Conservation (phyloP, 2,113 vertebrate species). For the Ornithorhynchus anatinus region DNA sequence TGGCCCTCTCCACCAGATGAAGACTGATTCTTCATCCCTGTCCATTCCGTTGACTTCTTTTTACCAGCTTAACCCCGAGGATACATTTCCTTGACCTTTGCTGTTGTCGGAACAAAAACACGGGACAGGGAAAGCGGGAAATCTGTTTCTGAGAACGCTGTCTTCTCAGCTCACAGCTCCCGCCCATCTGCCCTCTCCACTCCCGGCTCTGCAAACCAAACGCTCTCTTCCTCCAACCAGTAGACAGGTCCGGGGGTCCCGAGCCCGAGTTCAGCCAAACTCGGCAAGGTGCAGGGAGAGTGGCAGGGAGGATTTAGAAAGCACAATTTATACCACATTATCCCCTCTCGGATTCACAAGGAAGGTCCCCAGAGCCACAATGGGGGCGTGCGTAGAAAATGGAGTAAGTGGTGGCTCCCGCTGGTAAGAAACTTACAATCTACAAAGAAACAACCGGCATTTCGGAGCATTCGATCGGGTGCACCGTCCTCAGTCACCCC, state of each 20-base stretch:
- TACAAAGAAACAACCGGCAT: too few species aligned
- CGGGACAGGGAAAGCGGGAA: background rate
- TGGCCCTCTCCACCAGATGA: conserved; percentile 24
- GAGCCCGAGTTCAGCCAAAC: background rate
- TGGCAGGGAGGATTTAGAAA: background rate
- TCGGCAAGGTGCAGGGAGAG: background rate
- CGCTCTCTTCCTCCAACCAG: background rate
- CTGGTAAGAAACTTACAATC: too few species aligned
- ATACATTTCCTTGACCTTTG: background rate
- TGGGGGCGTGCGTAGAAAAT: too few species aligned
- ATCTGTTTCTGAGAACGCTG: background rate
- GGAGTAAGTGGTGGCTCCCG: too few species aligned
- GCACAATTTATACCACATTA: too few species aligned
- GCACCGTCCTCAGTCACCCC: too few species aligned
- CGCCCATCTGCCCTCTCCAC: too few species aligned
- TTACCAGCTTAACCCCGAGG: too few species aligned
- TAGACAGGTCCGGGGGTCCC: background rate
- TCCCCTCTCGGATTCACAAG: too few species aligned
- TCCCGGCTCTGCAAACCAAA: background rate
- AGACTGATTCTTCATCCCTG: conserved; percentile 53
- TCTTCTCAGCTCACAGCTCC: conserved; percentile 13
- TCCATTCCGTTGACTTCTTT: conserved; percentile 26
- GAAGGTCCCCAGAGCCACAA: too few species aligned
- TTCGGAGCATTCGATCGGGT: too few species aligned
- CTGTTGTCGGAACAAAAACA: conserved; percentile 10